A percentile compares a stretch with the other conserved stretches of the same genome.
These are phyloP conservation scores for Lutraria rhynchaena DNA, from an alignment of 1,140 invertebrate species.

Conservation along the genomic window DNA sequence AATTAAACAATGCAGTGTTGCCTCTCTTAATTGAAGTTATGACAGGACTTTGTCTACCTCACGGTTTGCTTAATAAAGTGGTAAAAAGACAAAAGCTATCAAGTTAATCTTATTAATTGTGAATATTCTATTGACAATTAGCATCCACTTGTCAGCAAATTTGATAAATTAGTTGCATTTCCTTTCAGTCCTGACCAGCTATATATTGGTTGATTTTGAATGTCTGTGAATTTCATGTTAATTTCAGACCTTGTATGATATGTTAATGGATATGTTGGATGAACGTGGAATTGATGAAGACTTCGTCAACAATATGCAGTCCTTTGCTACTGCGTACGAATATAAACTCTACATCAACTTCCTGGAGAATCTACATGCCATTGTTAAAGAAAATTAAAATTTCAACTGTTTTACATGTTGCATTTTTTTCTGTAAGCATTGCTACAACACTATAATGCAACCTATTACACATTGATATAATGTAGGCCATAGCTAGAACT, in stretches of 20 bases:
- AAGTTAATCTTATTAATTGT: neutral
- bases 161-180: neutral
- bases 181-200: neutral
- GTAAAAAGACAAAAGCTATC: too few species aligned
- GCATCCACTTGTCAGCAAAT: neutral
- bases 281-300: slow-evolving; percentile 96
- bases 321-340: slow-evolving; percentile 94
- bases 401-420: too few species aligned
- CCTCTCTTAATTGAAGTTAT: too few species aligned
- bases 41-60: too few species aligned
- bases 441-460: too few species aligned
- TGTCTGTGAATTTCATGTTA: slow-evolving; percentile 70
- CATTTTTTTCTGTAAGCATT: too few species aligned
- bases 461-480: too few species aligned
- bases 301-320: slow-evolving; percentile 92
- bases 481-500: too few species aligned
- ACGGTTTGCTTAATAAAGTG: too few species aligned
- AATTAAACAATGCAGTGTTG: too few species aligned
- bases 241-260: slow-evolving; percentile 94
- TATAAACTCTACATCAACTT: slow-evolving; percentile 93
- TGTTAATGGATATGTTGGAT: slow-evolving; percentile 95
- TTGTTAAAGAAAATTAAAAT: slow-evolving; percentile 82
- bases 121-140: neutral
- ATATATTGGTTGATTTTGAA: neutral
- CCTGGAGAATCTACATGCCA: slow-evolving; percentile 92